These are phyloP conservation scores for Arnoldichthys spilopterus DNA, from an alignment of 2,797 vertebrate species.

Conservation along the genomic window DNA sequence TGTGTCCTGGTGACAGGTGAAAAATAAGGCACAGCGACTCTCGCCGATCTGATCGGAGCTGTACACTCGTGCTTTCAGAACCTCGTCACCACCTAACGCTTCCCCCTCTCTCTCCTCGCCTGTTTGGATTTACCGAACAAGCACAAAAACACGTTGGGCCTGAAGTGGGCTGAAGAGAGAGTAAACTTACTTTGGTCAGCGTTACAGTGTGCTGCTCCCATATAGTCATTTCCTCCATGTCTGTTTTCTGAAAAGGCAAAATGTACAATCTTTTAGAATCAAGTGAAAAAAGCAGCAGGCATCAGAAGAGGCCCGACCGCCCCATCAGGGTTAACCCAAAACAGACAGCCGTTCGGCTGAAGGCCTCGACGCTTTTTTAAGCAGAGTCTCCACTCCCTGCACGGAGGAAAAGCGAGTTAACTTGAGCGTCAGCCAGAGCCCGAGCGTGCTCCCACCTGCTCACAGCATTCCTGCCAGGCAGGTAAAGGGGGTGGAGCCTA, in stretches of 20 bases:
- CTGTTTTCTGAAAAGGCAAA: slow-evolving; percentile 71
- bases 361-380: slow-evolving; percentile 8
- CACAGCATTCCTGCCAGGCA: slow-evolving; percentile 72
- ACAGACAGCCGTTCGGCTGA: background rate
- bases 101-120: background rate
- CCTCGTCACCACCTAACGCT: background rate
- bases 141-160: background rate
- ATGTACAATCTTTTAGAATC: background rate
- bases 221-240: slow-evolving; percentile 94
- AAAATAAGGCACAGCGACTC: background rate
- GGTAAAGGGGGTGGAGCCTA: slow-evolving; percentile 70
- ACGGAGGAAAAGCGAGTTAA: slow-evolving; percentile 53
- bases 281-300: slow-evolving; percentile 5
- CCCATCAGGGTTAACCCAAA: background rate
- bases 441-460: slow-evolving; percentile 74
- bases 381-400: slow-evolving; percentile 30
- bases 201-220: slow-evolving; percentile 96
- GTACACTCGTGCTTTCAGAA: background rate
- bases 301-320: background rate
- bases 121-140: background rate
- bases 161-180: background rate
- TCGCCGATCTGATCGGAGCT: background rate
- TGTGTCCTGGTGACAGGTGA: slow-evolving; percentile 44
- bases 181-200: slow-evolving; percentile 82
- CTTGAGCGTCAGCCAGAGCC: slow-evolving; percentile 23